Conservation (phyloP, 2,888 invertebrate genomes). For the Parelbella ahira region DNA sequence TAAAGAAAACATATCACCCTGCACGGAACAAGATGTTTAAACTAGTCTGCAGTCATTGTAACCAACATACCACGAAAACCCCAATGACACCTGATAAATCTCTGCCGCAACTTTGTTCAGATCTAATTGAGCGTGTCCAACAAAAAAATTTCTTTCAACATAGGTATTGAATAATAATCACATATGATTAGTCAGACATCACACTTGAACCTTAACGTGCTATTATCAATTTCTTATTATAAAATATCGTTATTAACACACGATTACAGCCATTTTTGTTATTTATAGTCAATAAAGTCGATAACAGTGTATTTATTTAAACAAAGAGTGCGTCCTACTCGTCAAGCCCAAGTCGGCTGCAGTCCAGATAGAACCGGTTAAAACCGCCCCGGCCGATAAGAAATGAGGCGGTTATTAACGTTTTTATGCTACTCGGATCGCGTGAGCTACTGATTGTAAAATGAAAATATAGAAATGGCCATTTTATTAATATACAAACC, state of each 20-base stretch:
- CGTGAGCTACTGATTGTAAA: conserved; percentile 16
- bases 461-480: conserved; percentile 7
- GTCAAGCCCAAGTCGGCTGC: conserved; percentile 8
- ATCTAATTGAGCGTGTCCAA: too few species aligned
- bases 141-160: too few species aligned
- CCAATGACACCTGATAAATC: too few species aligned
- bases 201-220: too few species aligned
- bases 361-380: conserved; percentile 29
- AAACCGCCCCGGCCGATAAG: conserved; percentile 20
- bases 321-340: conserved; percentile 26
- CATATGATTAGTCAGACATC: background rate
- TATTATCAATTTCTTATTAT: background rate
- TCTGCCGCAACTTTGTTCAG: too few species aligned
- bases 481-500: conserved; percentile 1
- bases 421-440: conserved; percentile 8
- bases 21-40: too few species aligned
- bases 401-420: conserved; percentile 18
- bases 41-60: too few species aligned
- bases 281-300: conserved; percentile 28
- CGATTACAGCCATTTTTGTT: conserved; percentile 13
- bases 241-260: background rate
- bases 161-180: too few species aligned
- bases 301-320: conserved; percentile 31
- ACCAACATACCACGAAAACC: too few species aligned
- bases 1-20: too few species aligned